A percentile compares a stretch with the other conserved stretches of the same genome.
These are phyloP conservation scores for Ditylenchus weischeri DNA, from an alignment of 2,888 invertebrate genomes.

Conservation along the genomic window DNA sequence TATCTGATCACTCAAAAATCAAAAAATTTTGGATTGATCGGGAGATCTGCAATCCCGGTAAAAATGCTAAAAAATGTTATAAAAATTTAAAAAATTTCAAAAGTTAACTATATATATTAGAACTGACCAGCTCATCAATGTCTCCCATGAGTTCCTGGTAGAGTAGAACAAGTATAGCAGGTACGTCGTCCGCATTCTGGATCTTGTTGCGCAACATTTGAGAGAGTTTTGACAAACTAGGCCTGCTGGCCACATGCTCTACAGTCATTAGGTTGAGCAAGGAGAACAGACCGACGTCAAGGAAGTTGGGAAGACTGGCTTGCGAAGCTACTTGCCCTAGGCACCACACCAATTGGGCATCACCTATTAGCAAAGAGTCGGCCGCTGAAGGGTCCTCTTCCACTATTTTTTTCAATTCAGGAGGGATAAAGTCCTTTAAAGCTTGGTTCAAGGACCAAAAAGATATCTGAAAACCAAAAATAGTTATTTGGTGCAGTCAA, in stretches of 20 bases:
- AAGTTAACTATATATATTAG: neutral
- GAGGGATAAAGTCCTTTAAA: conserved; percentile 30
- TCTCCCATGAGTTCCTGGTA: conserved; percentile 57
- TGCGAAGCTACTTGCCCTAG: conserved; percentile 31
- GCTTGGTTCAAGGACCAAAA: conserved; percentile 16
- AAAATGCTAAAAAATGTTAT: neutral
- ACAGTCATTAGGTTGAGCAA: conserved; percentile 55
- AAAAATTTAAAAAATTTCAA: neutral
- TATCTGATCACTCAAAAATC: no score
- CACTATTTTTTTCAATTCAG: conserved; percentile 24
- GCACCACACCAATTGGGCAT: conserved; percentile 41
- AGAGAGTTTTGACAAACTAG: conserved; percentile 48
- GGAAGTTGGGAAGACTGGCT: conserved; percentile 20
- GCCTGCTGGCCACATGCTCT: conserved; percentile 41
- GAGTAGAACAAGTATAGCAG: conserved; percentile 40
- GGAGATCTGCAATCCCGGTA: neutral
- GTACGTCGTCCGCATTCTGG: conserved; percentile 39
- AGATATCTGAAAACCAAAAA: conserved; percentile 18
- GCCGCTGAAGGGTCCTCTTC: neutral
- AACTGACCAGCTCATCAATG: conserved; percentile 43
- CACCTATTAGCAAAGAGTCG: conserved; percentile 2
- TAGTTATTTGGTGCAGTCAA: no score
- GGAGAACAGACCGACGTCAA: conserved; percentile 52
- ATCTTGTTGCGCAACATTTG: conserved; percentile 53
- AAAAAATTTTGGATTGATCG: neutral